These are phyloP conservation scores for Hepsetus odoe DNA, from an alignment of 2,113 vertebrate genomes.

Conservation along the genomic window DNA sequence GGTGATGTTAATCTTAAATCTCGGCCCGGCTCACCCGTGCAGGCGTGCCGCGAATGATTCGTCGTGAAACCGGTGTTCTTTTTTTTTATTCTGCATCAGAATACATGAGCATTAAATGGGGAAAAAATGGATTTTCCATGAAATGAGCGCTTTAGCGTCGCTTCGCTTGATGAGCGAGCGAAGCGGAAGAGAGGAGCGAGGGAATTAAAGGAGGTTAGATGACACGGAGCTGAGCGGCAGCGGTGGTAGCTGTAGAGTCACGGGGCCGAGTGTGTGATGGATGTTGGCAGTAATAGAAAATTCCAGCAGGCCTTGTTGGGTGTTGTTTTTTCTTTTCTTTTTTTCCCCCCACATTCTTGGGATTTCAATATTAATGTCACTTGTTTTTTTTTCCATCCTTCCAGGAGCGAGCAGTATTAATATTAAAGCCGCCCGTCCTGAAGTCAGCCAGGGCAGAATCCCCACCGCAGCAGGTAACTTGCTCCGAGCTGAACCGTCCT, in stretches of 20 bases:
- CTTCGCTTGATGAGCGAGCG: background rate
- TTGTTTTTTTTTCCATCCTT: conserved; percentile 13
- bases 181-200: background rate
- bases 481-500: background rate
- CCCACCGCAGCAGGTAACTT: background rate
- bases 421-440: background rate
- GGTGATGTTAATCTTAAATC: too few relatives aligned
- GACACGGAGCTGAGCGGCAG: conserved; percentile 7
- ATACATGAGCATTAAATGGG: too few relatives aligned
- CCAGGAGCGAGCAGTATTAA: conserved; percentile 3
- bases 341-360: conserved; percentile 14
- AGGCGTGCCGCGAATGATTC: too few relatives aligned
- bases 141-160: too few relatives aligned
- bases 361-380: background rate
- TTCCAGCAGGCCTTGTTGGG: background rate
- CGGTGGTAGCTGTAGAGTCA: conserved; percentile 5
- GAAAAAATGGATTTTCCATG: too few relatives aligned
- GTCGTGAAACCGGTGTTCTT: too few relatives aligned
- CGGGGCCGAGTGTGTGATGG: background rate
- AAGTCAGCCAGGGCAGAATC: background rate
- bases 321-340: background rate
- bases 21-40: too few relatives aligned
- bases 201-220: background rate
- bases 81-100: too few relatives aligned
- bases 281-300: background rate